These are phyloP conservation scores for Blastomussa wellsi DNA, from an alignment of 92 coral and sea anemone species.

Conservation along the genomic window DNA sequence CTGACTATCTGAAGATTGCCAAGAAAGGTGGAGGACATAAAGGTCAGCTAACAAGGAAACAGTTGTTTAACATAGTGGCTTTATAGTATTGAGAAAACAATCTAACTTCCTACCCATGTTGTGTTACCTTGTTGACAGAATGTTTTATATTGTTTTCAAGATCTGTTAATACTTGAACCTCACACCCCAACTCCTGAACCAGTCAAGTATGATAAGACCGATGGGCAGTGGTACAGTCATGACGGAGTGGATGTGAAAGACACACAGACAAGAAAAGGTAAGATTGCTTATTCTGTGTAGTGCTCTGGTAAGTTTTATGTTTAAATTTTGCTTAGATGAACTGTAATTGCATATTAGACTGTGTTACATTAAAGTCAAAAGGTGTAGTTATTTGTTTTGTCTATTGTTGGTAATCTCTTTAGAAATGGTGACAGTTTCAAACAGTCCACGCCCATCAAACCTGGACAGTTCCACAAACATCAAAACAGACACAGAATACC, in stretches of 20 bases:
- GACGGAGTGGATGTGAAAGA: slow-evolving; percentile 42
- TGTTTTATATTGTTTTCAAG: slow-evolving; percentile 16
- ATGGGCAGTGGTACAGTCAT: slow-evolving; percentile 67
- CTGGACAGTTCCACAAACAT: slow-evolving; percentile 3
- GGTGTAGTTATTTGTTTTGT: background rate
- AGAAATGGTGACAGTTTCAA: slow-evolving; percentile 42
- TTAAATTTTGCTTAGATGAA: background rate
- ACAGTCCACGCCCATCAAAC: slow-evolving; percentile 17
- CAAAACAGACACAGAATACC: slow-evolving; percentile 32
- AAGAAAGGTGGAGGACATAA: slow-evolving; percentile 51
- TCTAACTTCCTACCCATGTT: background rate
- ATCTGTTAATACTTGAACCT: slow-evolving; percentile 36
- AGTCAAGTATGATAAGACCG: slow-evolving; percentile 41
- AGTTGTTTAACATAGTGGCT: background rate
- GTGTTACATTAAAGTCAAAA: background rate
- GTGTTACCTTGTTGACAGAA: background rate
- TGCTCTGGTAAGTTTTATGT: background rate
- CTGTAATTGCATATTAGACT: background rate
- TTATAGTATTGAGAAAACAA: no score
- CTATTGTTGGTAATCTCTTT: background rate
- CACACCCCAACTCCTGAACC: slow-evolving; percentile 25
- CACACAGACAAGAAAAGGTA: background rate
- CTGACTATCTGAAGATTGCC: slow-evolving; percentile 34
- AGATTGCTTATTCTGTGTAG: background rate
- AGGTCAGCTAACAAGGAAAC: slow-evolving; percentile 16